Evolutionary conservation across 2,113 vertebrate genomes (phyloP).

Genomic region (Tenebrosternarchus preto): DNA sequence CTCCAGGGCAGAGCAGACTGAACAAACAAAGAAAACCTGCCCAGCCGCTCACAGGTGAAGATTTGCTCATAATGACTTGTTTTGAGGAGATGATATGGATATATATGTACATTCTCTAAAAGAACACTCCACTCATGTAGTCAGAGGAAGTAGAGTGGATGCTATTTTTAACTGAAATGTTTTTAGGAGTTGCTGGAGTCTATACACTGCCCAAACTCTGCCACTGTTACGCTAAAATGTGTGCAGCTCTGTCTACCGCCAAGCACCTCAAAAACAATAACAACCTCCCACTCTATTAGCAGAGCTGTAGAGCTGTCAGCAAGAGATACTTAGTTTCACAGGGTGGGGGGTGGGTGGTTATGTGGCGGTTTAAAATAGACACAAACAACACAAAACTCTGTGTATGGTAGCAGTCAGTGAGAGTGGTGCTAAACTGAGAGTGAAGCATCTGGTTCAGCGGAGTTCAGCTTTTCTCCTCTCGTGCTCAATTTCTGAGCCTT

Average conservation of each 20-base stretch:
- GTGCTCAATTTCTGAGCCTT: constrained; percentile 34
- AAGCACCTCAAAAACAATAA: constrained; percentile 44
- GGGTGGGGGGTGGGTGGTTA: not conserved
- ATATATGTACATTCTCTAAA: constrained; percentile 16
- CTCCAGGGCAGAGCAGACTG: not conserved
- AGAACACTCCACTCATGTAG: constrained; percentile 38
- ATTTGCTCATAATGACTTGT: not conserved
- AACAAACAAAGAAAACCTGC: constrained; percentile 24
- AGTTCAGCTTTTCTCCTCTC: constrained; percentile 45
- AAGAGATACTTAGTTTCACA: constrained; percentile 50
- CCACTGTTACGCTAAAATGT: constrained; percentile 33
- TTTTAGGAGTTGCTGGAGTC: constrained; percentile 26
- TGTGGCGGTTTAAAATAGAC: constrained; percentile 43
- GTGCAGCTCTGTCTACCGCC: constrained; percentile 41
- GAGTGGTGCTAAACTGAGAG: constrained; percentile 33
- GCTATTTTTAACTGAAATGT: constrained; percentile 40
- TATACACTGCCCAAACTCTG: constrained; percentile 30
- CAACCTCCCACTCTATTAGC: constrained; percentile 46
- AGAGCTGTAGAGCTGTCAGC: constrained; percentile 50
- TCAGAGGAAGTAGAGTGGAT: constrained; percentile 36
- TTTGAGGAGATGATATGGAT: not conserved
- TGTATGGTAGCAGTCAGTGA: constrained; percentile 39
- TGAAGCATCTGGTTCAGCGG: constrained; percentile 46
- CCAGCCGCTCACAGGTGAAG: constrained; percentile 27
- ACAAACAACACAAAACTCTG: constrained; percentile 48